Evolutionary conservation across 2,113 vertebrate species (phyloP).

Genomic region (Megaceryle torquata): DNA sequence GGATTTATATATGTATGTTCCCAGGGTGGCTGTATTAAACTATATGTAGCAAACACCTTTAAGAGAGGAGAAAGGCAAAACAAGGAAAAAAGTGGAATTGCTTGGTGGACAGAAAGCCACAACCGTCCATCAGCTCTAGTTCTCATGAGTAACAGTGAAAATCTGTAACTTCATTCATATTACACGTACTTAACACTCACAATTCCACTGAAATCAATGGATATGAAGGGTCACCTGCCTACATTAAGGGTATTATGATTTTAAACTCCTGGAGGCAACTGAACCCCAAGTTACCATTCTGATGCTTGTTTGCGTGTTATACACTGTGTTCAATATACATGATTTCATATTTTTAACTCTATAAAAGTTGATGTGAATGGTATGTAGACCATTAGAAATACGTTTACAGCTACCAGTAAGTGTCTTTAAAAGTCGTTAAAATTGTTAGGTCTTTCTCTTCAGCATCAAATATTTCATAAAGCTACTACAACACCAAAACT

Average conservation of each 20-base stretch:
- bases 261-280: not conserved
- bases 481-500: not conserved
- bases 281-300: not conserved
- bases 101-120: not conserved
- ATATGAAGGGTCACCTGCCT: not conserved
- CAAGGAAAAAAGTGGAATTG: not conserved
- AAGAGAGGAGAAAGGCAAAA: not conserved
- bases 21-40: not conserved
- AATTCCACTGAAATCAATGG: not conserved
- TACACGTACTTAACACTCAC: not conserved
- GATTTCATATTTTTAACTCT: not conserved
- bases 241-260: not conserved
- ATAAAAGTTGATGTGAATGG: not conserved
- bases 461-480: not conserved
- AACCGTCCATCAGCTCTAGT: not conserved
- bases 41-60: not conserved
- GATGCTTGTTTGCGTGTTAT: not conserved
- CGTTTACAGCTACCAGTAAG: not conserved
- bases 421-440: not conserved
- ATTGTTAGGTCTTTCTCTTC: not conserved
- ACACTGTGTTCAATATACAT: not conserved
- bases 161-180: not conserved
- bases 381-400: not conserved
- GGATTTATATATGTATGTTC: not conserved
- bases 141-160: not conserved